A percentile compares a stretch with the other conserved stretches of the same genome.
phyloP scores from a whole-genome alignment of 2,113 vertebrate species.

The Mirza zaza region DNA sequence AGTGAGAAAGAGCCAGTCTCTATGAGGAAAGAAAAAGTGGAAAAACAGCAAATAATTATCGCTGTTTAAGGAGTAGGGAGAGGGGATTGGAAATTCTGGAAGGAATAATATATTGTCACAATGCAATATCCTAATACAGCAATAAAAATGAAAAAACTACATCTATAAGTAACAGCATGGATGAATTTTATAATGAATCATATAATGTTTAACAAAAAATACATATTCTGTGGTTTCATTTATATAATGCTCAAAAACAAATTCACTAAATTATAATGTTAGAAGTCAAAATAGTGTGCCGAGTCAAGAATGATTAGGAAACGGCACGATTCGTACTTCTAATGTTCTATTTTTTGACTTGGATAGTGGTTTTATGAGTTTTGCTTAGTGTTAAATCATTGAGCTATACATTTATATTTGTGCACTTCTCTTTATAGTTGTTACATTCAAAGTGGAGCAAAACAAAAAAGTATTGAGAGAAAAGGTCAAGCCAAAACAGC shows the following conservation, averaged over 20 bases:
- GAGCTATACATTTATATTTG: neutral
- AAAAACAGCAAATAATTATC: neutral
- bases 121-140: neutral
- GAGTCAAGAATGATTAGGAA: neutral
- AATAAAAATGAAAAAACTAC: neutral
- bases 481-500: neutral
- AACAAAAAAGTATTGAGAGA: neutral
- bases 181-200: neutral
- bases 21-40: neutral
- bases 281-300: neutral
- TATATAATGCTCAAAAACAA: neutral
- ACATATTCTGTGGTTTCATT: neutral
- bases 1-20: neutral
- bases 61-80: neutral
- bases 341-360: neutral
- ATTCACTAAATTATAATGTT: neutral
- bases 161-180: neutral
- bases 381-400: neutral
- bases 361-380: neutral
- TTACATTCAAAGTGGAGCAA: constrained; percentile 15
- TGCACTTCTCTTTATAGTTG: neutral
- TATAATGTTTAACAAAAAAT: neutral
- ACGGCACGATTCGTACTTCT: too few species aligned
- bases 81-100: neutral
- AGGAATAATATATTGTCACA: neutral